Base-by-base conservation (phyloP, 2,888 invertebrate species). In the Noctuana brunneofusca region DNA sequence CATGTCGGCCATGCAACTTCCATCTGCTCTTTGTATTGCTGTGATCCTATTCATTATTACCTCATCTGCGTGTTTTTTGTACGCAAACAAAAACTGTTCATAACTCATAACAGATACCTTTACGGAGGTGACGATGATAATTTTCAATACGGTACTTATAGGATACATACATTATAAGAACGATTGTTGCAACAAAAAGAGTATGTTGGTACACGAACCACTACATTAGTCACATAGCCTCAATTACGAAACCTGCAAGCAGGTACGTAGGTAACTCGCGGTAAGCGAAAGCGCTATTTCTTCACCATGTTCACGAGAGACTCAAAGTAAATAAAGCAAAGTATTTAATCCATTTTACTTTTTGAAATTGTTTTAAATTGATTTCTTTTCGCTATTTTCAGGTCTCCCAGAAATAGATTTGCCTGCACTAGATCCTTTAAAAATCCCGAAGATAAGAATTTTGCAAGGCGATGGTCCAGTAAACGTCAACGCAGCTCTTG, bases 381-480 rank as follows among this genome's bases (percentile, higher is more conserved):
- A 38, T 52, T 49, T 18, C 4, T 27, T 57, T 68, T 30, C 76
- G 6, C 14, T 38, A 1, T 14, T 38, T 38, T 14, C 38, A 92
- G 92, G 94, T 65, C 80, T 93, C 59, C 91, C 93, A 56, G 92
- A 92, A 71, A 93, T 94, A 64, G 90, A 88, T n/a, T 81, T 95
- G 71, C 86, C 92, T n/a, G 90, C 94, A 22, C 80, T 95, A 69
- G 95, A 95, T 80, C 95, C 95, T 0, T 77, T 95, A 58, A 91
- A 92, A 70, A 92, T 95, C 49, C 93, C 93, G 5, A 90, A 93
- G 81, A 92, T 95, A 72, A 89, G 92, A 78, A 94, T 95, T 73
- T 84, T 94, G 55, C 95, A 95, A 88, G 94, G 94, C 20, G 93
- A 93, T 55, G 95, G 95, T 30, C 94, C 95, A 1, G 94, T 94